Evolutionary conservation across 2,888 invertebrate genomes (phyloP).

Genomic region (Drosophila phalerata): DNA sequence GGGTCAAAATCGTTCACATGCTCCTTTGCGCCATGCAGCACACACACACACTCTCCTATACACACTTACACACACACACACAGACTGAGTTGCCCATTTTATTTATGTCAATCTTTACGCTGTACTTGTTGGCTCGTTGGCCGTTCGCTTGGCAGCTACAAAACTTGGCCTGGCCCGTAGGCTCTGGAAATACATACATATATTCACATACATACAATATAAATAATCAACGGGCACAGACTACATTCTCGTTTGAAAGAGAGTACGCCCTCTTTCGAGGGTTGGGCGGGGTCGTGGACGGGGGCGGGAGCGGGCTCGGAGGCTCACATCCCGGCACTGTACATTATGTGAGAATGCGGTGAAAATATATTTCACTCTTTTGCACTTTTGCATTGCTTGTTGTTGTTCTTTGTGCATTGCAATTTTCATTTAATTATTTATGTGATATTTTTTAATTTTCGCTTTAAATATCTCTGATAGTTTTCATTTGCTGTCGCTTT

Average conservation of each 20-base stretch:
- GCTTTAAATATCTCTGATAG: conserved; percentile 61
- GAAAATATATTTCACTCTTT: conserved; percentile 40
- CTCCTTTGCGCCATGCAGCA: conserved; percentile 42
- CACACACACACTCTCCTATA: conserved; percentile 4
- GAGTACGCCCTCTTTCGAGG: conserved; percentile 56
- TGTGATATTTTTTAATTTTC: conserved; percentile 51
- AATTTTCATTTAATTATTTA: conserved; percentile 71
- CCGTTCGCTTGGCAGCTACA: conserved; percentile 31
- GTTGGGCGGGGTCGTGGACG: background rate
- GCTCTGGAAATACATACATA: conserved; percentile 37
- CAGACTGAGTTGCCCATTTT: conserved; percentile 59
- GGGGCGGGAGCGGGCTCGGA: no score
- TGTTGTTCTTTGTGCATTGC: conserved; percentile 24
- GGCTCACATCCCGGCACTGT: conserved; percentile 1
- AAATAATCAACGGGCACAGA: conserved; percentile 67
- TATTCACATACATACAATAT: conserved; percentile 40
- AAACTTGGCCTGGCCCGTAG: conserved; percentile 46
- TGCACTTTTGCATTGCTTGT: conserved; percentile 7
- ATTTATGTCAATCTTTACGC: conserved; percentile 73
- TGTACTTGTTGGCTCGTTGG: conserved; percentile 38
- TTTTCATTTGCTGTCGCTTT: conserved; percentile 30
- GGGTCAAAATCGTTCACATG: conserved; percentile 69
- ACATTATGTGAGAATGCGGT: conserved; percentile 31
- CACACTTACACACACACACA: background rate
- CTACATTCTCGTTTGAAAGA: conserved; percentile 15